phyloP scores from a whole-genome alignment of 2,888 invertebrate species.

The Pollenia amentaria region DNA sequence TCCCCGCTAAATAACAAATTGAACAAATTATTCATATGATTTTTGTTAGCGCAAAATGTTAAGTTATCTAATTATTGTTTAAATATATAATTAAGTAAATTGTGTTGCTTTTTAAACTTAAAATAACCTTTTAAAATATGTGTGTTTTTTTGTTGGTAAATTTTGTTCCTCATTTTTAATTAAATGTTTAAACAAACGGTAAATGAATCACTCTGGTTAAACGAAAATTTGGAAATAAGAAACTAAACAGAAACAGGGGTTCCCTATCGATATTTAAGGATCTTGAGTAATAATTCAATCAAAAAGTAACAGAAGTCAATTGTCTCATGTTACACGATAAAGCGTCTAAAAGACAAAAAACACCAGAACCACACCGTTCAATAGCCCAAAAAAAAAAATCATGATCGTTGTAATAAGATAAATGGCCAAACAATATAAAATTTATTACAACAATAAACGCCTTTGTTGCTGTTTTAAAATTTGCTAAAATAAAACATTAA shows the following conservation, averaged over 20 bases:
- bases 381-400: constrained; percentile 12
- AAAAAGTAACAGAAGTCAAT: constrained; percentile 76
- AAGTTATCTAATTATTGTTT: constrained; percentile 26
- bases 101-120: constrained; percentile 23
- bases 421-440: constrained; percentile 63
- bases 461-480: constrained; percentile 60
- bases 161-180: constrained; percentile 45
- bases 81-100: constrained; percentile 54
- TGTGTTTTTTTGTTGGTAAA: background rate
- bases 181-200: constrained; percentile 45
- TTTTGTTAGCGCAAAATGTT: background rate
- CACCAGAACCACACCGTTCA: constrained; percentile 21
- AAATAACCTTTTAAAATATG: constrained; percentile 30
- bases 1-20: too few species aligned
- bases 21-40: background rate
- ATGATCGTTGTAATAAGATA: constrained; percentile 65
- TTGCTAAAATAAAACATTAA: constrained; percentile 36
- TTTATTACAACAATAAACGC: constrained; percentile 72
- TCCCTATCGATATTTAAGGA: constrained; percentile 70
- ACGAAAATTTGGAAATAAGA: background rate
- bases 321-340: constrained; percentile 74
- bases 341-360: constrained; percentile 47
- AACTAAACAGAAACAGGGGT: constrained; percentile 32
- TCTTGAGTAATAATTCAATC: constrained; percentile 77
- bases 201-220: constrained; percentile 44